Percentiles rank a stretch among this genome's conserved stretches.
phyloP scores from a whole-genome alignment of 2,888 invertebrate species.

The Megastigmus dorsalis region DNA sequence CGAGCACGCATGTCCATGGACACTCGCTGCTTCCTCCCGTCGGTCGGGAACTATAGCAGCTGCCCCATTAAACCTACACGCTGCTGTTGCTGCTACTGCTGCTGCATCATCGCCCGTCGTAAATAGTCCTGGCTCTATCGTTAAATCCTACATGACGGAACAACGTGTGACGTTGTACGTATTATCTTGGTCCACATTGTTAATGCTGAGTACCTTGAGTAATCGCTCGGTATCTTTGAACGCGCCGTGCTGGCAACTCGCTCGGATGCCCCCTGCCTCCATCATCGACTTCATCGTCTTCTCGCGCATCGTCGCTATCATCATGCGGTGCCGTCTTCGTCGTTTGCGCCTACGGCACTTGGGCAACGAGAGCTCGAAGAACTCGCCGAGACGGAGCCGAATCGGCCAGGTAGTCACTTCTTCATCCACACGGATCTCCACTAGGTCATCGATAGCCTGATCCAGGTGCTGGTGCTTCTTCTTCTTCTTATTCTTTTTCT shows the following conservation, averaged over 20 bases:
- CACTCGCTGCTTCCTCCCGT: no score
- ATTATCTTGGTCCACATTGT: slow-evolving; percentile 73
- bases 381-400: slow-evolving; percentile 67
- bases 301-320: slow-evolving; percentile 59
- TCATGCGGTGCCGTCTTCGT: slow-evolving; percentile 61
- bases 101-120: no score
- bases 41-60: no score
- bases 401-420: slow-evolving; percentile 66
- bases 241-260: slow-evolving; percentile 46
- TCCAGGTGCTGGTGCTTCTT: slow-evolving; percentile 40
- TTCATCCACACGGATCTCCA: slow-evolving; percentile 53
- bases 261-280: slow-evolving; percentile 59
- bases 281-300: slow-evolving; percentile 65
- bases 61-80: no score
- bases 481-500: slow-evolving; percentile 30
- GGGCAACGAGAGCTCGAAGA: slow-evolving; percentile 68
- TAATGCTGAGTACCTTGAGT: slow-evolving; percentile 71
- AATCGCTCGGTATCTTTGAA: slow-evolving; percentile 72
- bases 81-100: no score
- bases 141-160: slow-evolving; percentile 67
- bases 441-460: slow-evolving; percentile 45
- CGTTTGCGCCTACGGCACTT: slow-evolving; percentile 63
- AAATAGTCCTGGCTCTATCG: not conserved
- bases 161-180: slow-evolving; percentile 71
- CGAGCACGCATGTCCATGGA: no score